Evolutionary conservation across 1,140 invertebrate species (phyloP).

Genomic region (Lanistes nyassanus): DNA sequence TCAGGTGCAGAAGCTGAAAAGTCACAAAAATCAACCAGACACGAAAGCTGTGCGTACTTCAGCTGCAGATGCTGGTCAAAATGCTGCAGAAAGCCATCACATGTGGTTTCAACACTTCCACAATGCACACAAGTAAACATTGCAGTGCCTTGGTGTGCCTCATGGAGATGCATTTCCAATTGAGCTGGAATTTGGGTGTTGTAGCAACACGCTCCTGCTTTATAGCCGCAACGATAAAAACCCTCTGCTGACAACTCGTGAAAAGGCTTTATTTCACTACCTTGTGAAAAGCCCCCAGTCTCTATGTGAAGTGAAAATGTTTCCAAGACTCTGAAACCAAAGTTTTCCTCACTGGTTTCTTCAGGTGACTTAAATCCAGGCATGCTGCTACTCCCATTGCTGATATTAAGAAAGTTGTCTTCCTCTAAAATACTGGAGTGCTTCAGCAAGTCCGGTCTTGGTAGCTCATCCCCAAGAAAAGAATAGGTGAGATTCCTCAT

Average conservation of each 20-base stretch:
- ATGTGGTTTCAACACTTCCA: background rate
- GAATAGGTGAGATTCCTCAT: too few relatives aligned
- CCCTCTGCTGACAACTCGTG: background rate
- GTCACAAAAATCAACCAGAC: background rate
- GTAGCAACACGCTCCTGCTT: background rate
- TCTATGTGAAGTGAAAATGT: conserved; percentile 1
- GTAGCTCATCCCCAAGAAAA: too few relatives aligned
- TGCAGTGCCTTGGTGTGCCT: background rate
- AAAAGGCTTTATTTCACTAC: background rate
- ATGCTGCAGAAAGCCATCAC: background rate
- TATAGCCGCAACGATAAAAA: background rate
- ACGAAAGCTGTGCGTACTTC: background rate
- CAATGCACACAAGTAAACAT: conserved; percentile 11
- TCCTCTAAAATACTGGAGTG: too few relatives aligned
- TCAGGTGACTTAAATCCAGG: too few relatives aligned
- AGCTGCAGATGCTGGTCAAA: conserved; percentile 4
- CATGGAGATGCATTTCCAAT: conserved; percentile 3
- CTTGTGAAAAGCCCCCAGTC: background rate
- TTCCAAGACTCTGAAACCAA: conserved; percentile 5
- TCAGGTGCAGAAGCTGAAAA: background rate
- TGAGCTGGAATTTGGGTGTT: background rate
- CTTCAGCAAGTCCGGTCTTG: too few relatives aligned
- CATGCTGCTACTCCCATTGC: too few relatives aligned
- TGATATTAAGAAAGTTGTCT: too few relatives aligned
- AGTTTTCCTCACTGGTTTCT: background rate